Conservation (phyloP, 37 sponge, comb jelly and placozoan species). For the Ephydatia muelleri region DNA sequence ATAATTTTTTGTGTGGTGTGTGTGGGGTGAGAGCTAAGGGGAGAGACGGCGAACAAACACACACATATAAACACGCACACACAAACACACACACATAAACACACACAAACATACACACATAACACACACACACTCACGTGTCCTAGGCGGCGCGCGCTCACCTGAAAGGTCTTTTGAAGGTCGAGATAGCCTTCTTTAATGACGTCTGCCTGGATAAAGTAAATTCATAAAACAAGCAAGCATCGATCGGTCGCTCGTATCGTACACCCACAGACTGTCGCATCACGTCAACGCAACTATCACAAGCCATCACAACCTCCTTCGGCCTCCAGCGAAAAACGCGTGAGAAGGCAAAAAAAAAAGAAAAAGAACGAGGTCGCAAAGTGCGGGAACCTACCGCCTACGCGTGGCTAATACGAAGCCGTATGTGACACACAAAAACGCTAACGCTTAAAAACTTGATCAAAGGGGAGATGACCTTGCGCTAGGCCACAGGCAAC, state of each 20-base stretch:
- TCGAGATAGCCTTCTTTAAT: constrained; percentile 50
- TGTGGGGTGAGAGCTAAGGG: not conserved
- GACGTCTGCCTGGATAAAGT: constrained; percentile 32
- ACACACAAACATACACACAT: constrained; percentile 2
- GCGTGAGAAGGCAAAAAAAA: too few relatives aligned
- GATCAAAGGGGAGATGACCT: too few relatives aligned
- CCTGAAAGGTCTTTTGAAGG: constrained; percentile 64
- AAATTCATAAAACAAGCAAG: too few relatives aligned
- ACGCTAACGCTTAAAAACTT: too few relatives aligned
- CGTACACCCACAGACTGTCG: too few relatives aligned
- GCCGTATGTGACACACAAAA: too few relatives aligned
- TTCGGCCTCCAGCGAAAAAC: not conserved
- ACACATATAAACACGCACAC: constrained; percentile 15
- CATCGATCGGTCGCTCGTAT: too few relatives aligned
- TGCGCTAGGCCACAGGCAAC: too few relatives aligned
- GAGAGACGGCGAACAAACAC: not conserved
- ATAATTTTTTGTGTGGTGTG: constrained; percentile 7
- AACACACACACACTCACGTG: not conserved
- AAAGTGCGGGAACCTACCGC: not conserved
- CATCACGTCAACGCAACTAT: not conserved
- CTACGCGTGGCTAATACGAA: too few relatives aligned
- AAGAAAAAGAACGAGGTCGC: too few relatives aligned
- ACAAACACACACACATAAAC: constrained; percentile 27
- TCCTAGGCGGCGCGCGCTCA: constrained; percentile 1
- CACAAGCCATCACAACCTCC: not conserved